Evolutionary conservation across 1,140 invertebrate species (phyloP).

Genomic region (Mya arenaria): DNA sequence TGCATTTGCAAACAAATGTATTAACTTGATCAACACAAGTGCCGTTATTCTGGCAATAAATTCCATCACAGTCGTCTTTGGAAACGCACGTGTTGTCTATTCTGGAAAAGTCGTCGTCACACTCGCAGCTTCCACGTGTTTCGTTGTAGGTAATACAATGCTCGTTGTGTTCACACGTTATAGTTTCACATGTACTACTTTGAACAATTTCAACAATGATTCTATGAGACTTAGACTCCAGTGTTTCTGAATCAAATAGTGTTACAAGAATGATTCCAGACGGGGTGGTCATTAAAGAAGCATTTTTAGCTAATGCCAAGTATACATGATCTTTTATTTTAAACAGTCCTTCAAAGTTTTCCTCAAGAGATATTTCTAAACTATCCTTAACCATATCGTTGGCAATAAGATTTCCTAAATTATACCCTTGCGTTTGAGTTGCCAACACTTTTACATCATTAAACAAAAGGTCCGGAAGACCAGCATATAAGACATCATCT

Average conservation of each 20-base stretch:
- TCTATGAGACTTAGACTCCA: background rate
- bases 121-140: conserved; percentile 86
- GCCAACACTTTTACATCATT: conserved; percentile 50
- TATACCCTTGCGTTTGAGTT: conserved; percentile 47
- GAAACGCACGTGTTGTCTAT: conserved; percentile 91
- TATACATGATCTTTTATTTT: conserved; percentile 60
- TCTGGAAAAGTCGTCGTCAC: conserved; percentile 91
- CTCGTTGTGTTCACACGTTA: conserved; percentile 64
- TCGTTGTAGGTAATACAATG: conserved; percentile 59
- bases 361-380: conserved; percentile 57
- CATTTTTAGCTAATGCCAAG: conserved; percentile 53
- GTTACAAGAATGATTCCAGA: background rate
- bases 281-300: background rate
- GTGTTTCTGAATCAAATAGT: background rate
- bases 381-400: conserved; percentile 51
- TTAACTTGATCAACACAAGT: conserved; percentile 60
- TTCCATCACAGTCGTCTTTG: conserved; percentile 86
- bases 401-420: conserved; percentile 60
- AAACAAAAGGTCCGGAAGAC: conserved; percentile 64
- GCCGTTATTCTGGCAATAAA: conserved; percentile 57
- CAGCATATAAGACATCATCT: conserved; percentile 57
- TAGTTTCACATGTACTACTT: conserved; percentile 29
- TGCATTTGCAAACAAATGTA: conserved; percentile 64
- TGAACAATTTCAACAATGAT: background rate
- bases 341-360: conserved; percentile 58